Evolutionary conservation across 2,797 vertebrate genomes (phyloP).

Genomic region (Sitta carolinensis): DNA sequence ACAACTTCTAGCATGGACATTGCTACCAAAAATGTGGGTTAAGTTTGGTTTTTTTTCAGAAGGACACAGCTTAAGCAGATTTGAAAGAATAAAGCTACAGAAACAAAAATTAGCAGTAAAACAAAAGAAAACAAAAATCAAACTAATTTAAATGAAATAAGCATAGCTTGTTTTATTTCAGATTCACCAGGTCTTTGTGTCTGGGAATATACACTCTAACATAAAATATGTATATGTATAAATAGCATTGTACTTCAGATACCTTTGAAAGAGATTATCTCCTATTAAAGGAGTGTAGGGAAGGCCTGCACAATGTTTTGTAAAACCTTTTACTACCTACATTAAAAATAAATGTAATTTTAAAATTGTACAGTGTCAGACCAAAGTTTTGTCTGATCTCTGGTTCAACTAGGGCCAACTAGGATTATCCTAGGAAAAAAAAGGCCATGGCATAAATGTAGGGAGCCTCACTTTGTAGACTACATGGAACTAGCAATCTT

Average conservation of each 20-base stretch:
- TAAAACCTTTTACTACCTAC: neutral
- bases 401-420: neutral
- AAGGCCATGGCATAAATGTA: neutral
- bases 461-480: neutral
- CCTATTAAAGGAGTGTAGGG: neutral
- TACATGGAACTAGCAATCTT: neutral
- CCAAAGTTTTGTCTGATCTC: neutral
- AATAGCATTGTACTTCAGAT: neutral
- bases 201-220: neutral
- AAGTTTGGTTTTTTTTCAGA: neutral
- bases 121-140: neutral
- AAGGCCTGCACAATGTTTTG: neutral
- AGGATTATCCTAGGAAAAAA: neutral
- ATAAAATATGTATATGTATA: neutral
- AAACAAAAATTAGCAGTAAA: conserved; percentile 24
- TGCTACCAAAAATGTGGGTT: neutral
- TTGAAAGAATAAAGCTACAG: conserved; percentile 33
- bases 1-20: conserved; percentile 14
- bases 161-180: neutral
- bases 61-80: conserved; percentile 32
- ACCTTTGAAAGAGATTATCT: neutral
- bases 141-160: conserved; percentile 27
- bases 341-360: neutral
- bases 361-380: neutral
- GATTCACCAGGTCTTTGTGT: neutral